Base-by-base conservation (phyloP, 92 coral and sea anemone species). In the Virgularia gustaviana region DNA sequence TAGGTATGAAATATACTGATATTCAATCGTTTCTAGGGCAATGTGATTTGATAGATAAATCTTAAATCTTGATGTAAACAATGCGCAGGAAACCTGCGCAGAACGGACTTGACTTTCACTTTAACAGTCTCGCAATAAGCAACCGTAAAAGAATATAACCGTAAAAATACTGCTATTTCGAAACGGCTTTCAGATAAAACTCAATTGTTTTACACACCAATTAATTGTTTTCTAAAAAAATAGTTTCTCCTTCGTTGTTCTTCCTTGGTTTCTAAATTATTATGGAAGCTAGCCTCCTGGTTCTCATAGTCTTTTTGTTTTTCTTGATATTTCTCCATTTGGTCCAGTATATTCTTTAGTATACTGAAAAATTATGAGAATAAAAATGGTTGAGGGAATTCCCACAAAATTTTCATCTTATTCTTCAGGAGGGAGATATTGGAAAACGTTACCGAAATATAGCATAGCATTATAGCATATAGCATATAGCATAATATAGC, bases 261-360 rank as follows among this genome's bases (percentile, higher is more conserved):
- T 43, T 66, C 73, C 18, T 66, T 57, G 18, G 73, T 36, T 29
- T 39, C 73, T 13, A 66, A 6, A 11, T 41, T 25, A 24, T 35
- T 66, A 2, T 43, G 58, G 9, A 66, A 66, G 9, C 30, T 44
- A 24, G 43, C 47, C 25, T 66, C 73, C 33, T 66, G 57, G 29
- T 27, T 49, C 18, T 66, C 73, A 31, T 66, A 66, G 33, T 66
- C 32, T 30, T 22, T 43, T 43, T 66, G 73, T 30, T 66, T 66
- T 43, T 66, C 54, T 47, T 66, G 73, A 16, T 66, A 66, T 47
- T 66, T 66, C 57, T 66, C 73, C 73, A 66, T 66, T 44, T 66
- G 73, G 16, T 66, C 73, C 57, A 66, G 47, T 25, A 66, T 66
- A 10, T 49, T 44, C 73, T 66, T 66, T 13, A 66, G 47, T 20